Conservation (phyloP, 1,140 invertebrate genomes). For the Drosophila pruinosa region DNA sequence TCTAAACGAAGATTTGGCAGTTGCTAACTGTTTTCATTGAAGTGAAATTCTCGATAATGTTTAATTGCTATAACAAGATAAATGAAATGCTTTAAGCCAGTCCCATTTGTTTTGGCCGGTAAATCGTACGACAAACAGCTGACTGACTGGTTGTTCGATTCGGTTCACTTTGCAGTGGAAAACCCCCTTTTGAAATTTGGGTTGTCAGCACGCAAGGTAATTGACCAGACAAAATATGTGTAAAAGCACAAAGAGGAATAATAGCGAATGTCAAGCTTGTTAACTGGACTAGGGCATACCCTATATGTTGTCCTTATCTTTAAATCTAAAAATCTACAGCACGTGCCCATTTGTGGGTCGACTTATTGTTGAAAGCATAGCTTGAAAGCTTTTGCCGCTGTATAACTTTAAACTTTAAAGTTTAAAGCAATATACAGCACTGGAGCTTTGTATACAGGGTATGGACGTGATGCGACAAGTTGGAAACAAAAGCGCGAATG, state of each 20-base stretch:
- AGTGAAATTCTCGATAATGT: slow-evolving; percentile 10
- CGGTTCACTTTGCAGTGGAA: slow-evolving; percentile 11
- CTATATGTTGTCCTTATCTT: not conserved
- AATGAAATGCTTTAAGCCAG: not conserved
- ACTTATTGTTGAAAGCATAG: no score
- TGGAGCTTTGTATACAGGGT: not conserved
- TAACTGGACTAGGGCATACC: not conserved
- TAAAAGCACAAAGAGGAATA: slow-evolving; percentile 21
- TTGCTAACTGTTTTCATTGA: not conserved
- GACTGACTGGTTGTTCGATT: not conserved
- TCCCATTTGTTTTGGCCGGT: not conserved
- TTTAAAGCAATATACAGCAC: not conserved
- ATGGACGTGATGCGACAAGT: slow-evolving; percentile 26
- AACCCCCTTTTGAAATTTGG: slow-evolving; percentile 9
- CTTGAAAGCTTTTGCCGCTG: not conserved
- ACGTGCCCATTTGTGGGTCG: no score
- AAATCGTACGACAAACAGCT: slow-evolving; percentile 12
- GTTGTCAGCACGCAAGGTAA: slow-evolving; percentile 33
- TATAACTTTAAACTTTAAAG: not conserved
- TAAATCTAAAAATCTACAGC: not conserved
- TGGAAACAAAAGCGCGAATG: slow-evolving; percentile 19
- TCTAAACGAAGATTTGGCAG: not conserved
- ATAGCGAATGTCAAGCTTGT: not conserved
- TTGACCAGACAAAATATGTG: slow-evolving; percentile 32
- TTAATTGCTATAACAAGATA: slow-evolving; percentile 12